Evolutionary conservation across 2,113 vertebrate genomes (phyloP).

Genomic region (Nycticryphes semicollaris): DNA sequence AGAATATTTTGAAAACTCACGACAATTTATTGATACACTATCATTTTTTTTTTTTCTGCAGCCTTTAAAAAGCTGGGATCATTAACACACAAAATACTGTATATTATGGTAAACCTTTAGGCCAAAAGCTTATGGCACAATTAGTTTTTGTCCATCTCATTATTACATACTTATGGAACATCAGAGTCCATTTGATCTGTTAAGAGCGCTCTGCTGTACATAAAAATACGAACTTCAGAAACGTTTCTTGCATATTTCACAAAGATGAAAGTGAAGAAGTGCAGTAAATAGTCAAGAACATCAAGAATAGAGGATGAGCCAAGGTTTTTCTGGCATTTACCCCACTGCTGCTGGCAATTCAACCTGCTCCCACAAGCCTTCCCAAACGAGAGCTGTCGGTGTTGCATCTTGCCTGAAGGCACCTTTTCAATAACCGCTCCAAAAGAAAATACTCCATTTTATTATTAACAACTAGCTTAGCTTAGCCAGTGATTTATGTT

Average conservation of each 20-base stretch:
- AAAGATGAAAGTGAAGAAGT: constrained; percentile 68
- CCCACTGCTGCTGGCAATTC: constrained; percentile 5
- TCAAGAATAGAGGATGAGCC: constrained; percentile 41
- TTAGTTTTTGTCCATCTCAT: constrained; percentile 48
- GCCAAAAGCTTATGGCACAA: constrained; percentile 61
- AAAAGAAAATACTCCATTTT: not conserved
- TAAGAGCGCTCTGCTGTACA: constrained; percentile 15
- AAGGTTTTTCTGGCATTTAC: constrained; percentile 38
- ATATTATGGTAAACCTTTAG: constrained; percentile 34
- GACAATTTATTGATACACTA: constrained; percentile 52
- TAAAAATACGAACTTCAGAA: constrained; percentile 57
- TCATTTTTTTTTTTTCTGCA: constrained; percentile 11
- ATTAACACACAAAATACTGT: constrained; percentile 57
- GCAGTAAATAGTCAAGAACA: constrained; percentile 61
- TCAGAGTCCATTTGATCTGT: not conserved
- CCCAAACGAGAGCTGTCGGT: not conserved
- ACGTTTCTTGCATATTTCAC: constrained; percentile 71
- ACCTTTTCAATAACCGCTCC: constrained; percentile 8
- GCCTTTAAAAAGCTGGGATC: constrained; percentile 43
- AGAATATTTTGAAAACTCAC: constrained; percentile 55
- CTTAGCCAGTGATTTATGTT: not conserved
- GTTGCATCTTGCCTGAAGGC: constrained; percentile 1
- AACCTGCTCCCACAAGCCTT: constrained; percentile 20
- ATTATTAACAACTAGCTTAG: constrained; percentile 12
- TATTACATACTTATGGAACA: constrained; percentile 42